Percentiles rank a stretch among this genome's conserved stretches.
Evolutionary conservation across 2,113 vertebrate species (phyloP).

Genomic region (Dermatemys mawii): DNA sequence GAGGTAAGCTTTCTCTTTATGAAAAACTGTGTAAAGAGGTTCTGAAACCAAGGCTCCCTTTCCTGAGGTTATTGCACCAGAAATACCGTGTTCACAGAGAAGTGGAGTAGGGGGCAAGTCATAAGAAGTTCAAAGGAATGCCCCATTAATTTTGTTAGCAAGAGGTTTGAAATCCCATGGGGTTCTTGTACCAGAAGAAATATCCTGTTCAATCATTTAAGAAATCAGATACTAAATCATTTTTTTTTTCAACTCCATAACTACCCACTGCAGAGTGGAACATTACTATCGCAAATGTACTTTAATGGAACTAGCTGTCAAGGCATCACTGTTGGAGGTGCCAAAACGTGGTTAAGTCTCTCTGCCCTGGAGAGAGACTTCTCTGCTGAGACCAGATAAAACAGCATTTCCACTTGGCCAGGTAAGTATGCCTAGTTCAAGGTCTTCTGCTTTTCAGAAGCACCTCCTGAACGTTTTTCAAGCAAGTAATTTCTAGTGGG

Average conservation of each 20-base stretch:
- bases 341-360: background rate
- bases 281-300: background rate
- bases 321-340: background rate
- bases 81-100: background rate
- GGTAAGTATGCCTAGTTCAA: background rate
- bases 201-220: background rate
- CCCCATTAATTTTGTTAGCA: background rate
- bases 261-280: background rate
- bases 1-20: background rate
- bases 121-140: background rate
- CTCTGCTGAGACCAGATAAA: background rate
- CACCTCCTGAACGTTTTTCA: background rate
- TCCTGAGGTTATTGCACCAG: background rate
- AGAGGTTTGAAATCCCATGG: background rate
- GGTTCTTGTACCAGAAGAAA: background rate
- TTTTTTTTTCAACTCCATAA: no score
- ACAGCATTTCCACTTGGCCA: background rate
- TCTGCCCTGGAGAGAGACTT: background rate
- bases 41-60: background rate
- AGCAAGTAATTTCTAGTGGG: background rate
- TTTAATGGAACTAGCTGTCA: background rate
- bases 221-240: background rate
- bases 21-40: background rate
- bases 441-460: background rate
- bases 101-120: background rate